Evolutionary conservation across 2,113 vertebrate genomes (phyloP).

Genomic region (Phylloscopus trochiloides): DNA sequence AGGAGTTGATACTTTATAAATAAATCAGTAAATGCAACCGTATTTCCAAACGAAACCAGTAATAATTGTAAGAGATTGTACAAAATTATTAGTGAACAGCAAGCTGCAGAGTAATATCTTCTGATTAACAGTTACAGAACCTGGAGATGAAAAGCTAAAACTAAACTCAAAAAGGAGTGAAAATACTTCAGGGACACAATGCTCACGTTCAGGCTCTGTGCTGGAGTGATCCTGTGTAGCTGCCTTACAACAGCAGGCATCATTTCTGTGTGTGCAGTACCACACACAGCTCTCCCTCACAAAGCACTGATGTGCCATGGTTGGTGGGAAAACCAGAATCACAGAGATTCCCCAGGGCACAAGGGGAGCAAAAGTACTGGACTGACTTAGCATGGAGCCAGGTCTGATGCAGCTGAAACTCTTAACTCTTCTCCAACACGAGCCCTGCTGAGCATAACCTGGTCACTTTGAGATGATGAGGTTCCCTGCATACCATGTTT

Average conservation of each 20-base stretch:
- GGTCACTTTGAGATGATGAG: neutral
- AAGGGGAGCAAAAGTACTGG: neutral
- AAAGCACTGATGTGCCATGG: rapidly evolving
- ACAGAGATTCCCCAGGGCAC: neutral
- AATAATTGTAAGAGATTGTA: neutral
- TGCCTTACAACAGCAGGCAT: neutral
- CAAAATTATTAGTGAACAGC: neutral
- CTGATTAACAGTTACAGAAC: neutral
- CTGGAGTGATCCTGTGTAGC: neutral
- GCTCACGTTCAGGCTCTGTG: neutral
- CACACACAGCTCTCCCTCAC: neutral
- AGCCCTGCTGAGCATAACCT: neutral
- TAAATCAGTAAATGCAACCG: neutral
- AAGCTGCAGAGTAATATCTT: neutral
- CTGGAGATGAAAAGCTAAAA: neutral
- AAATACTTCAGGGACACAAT: neutral
- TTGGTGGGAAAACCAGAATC: neutral
- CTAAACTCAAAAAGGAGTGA: neutral
- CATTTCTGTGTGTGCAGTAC: neutral
- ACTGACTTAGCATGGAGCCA: neutral
- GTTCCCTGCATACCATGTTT: neutral
- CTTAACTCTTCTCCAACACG: neutral
- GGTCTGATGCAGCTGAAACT: neutral
- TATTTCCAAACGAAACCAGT: neutral
- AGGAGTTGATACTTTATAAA: neutral